A percentile compares a stretch with the other conserved stretches of the same genome.
Evolutionary conservation across 2,888 invertebrate species (phyloP).

Genomic region (Lapara coniferarum): DNA sequence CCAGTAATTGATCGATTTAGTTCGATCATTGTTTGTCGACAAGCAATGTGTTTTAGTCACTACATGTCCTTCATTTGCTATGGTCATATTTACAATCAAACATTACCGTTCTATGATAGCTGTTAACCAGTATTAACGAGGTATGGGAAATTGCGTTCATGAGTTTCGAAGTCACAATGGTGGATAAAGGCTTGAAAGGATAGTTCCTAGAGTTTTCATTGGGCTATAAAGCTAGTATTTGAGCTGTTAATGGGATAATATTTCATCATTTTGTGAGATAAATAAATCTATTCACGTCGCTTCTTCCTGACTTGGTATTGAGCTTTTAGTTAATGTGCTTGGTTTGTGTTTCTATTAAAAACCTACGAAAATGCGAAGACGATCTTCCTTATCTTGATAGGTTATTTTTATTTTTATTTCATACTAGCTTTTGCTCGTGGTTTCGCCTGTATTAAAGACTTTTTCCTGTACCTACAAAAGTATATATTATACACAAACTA

Average conservation of each 20-base stretch:
- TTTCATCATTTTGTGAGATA: background rate
- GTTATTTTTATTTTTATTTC: no score
- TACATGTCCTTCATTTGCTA: constrained; percentile 46
- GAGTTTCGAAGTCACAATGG: constrained; percentile 7
- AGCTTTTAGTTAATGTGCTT: no score
- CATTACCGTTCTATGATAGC: background rate
- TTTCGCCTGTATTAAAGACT: no score
- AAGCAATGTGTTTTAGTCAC: constrained; percentile 49
- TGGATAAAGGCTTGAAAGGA: constrained; percentile 8
- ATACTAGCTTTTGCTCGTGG: no score
- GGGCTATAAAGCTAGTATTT: constrained; percentile 5
- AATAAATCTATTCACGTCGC: background rate
- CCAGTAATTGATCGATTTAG: constrained; percentile 66
- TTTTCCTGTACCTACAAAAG: no score
- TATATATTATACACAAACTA: no score
- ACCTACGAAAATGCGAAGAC: no score
- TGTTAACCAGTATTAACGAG: constrained; percentile 25
- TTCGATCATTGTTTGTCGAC: constrained; percentile 61
- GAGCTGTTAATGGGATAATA: constrained; percentile 5
- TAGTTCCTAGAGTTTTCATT: constrained; percentile 3
- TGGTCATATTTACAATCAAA: constrained; percentile 18
- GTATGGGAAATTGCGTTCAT: constrained; percentile 24
- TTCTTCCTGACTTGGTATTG: background rate
- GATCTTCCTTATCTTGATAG: no score
- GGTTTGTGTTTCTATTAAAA: no score